A percentile compares a stretch with the other conserved stretches of the same genome.
Evolutionary conservation across 1,140 invertebrate species (phyloP).

Genomic region (Apis cerana): DNA sequence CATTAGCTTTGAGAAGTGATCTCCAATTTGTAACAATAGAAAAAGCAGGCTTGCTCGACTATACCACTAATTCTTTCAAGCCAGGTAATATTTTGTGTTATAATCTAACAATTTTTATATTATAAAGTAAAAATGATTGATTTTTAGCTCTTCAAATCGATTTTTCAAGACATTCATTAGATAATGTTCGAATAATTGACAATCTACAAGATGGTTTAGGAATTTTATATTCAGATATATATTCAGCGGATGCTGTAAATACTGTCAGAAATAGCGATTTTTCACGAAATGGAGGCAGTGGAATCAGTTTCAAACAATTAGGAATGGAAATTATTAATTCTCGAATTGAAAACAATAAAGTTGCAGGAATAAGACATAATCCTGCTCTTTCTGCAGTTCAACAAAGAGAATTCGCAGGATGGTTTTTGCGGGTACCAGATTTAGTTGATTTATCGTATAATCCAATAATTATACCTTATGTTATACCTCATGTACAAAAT

Average conservation of each 20-base stretch:
- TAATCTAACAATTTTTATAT: not conserved
- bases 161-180: slow-evolving; percentile 95
- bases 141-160: slow-evolving; percentile 94
- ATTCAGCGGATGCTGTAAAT: slow-evolving; percentile 91
- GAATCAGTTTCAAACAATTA: slow-evolving; percentile 93
- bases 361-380: slow-evolving; percentile 96
- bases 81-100: slow-evolving; percentile 80
- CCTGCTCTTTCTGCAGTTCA: slow-evolving; percentile 91
- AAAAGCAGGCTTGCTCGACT: slow-evolving; percentile 96
- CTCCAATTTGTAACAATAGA: slow-evolving; percentile 95
- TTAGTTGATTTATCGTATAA: slow-evolving; percentile 85
- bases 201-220: slow-evolving; percentile 95
- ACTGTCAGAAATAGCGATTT: slow-evolving; percentile 95
- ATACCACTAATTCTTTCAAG: slow-evolving; percentile 93
- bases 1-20: slow-evolving; percentile 91
- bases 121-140: not conserved
- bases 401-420: slow-evolving; percentile 95
- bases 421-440: slow-evolving; percentile 89
- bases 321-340: slow-evolving; percentile 90
- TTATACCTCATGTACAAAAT: slow-evolving; percentile 78
- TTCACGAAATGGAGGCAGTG: slow-evolving; percentile 91
- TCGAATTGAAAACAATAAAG: slow-evolving; percentile 90
- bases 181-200: slow-evolving; percentile 89
- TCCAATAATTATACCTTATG: slow-evolving; percentile 85
- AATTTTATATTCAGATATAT: slow-evolving; percentile 94